Base-by-base conservation (phyloP, 2,888 invertebrate genomes). In the Pristionchus fissidentatus region DNA sequence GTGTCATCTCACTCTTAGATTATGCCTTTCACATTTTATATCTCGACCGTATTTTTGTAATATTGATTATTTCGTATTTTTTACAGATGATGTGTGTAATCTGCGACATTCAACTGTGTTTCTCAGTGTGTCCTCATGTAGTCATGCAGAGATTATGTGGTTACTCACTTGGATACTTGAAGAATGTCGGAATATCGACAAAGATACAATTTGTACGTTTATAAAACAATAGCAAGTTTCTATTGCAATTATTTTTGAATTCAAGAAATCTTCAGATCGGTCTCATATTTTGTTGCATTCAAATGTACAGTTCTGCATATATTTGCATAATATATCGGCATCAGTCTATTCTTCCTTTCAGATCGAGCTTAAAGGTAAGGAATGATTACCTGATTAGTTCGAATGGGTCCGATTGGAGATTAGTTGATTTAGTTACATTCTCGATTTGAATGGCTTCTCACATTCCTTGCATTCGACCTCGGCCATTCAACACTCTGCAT, bases 81-180 rank as follows among this genome's bases (percentile, higher is more conserved):
- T 32, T 35, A 55, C 57, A 78, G 55, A 55, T 78, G 15, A 22
- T 55, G 3, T 78, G 35, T 52, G 22, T 57, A 19, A n/a, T 57
- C n/a, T 57, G 15, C 57, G 78, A 78, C 41, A 78, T 78, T 32
- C 78, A 78, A 78, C 35, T 78, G n/a, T 78, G 78, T 38, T 78
- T 55, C 41, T 35, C 38, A 35, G 29, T 55, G 1, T 78, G 55
- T 78, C 78, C 78, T 13, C 55, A 55, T 55, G 3, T 78, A 1
- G 41, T 78, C 2, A 78, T 57, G 57, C 78, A 78, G 26, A 32
- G 41, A 13, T 15, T 52, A 26, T 38, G 7, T 41, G 52, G 35
- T 15, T 78, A 78, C 26, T 19, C 55, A 1, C n/a, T 78, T 8
- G 78, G 78, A 55, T 41, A 32, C 0, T 26, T 32, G 3, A 29